Evolutionary conservation across 2,113 vertebrate species (phyloP).

Genomic region (Ammodytes marinus): DNA sequence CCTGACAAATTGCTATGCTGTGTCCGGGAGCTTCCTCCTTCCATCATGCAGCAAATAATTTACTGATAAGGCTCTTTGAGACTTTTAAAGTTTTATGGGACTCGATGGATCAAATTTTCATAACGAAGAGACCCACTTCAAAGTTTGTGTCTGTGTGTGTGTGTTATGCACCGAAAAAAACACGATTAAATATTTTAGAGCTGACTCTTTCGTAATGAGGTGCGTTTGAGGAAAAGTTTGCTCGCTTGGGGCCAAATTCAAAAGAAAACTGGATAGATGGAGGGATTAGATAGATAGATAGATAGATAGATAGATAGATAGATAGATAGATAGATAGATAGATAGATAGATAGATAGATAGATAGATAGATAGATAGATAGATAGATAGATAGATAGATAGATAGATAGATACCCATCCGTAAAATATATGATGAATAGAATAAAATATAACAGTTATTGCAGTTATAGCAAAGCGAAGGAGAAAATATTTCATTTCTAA

Average conservation of each 20-base stretch:
- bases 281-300: background rate
- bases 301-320: slow-evolving; percentile 13
- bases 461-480: too few relatives aligned
- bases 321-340: slow-evolving; percentile 11
- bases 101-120: background rate
- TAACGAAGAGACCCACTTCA: background rate
- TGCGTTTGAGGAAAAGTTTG: too few relatives aligned
- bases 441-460: too few relatives aligned
- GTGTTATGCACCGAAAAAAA: too few relatives aligned
- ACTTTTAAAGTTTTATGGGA: background rate
- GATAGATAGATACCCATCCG: background rate
- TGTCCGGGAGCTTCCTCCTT: too few relatives aligned
- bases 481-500: too few relatives aligned
- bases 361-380: background rate
- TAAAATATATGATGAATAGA: too few relatives aligned
- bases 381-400: too few relatives aligned
- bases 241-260: too few relatives aligned
- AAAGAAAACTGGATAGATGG: too few relatives aligned
- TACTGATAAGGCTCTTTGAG: background rate
- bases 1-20: too few relatives aligned
- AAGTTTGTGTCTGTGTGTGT: too few relatives aligned
- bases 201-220: background rate
- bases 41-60: background rate
- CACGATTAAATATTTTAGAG: background rate
- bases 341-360: background rate